Percentiles rank a stretch among this genome's conserved stretches.
These are phyloP conservation scores for Leptogaster cylindrica DNA, from an alignment of 2,888 invertebrate species.

Conservation along the genomic window DNA sequence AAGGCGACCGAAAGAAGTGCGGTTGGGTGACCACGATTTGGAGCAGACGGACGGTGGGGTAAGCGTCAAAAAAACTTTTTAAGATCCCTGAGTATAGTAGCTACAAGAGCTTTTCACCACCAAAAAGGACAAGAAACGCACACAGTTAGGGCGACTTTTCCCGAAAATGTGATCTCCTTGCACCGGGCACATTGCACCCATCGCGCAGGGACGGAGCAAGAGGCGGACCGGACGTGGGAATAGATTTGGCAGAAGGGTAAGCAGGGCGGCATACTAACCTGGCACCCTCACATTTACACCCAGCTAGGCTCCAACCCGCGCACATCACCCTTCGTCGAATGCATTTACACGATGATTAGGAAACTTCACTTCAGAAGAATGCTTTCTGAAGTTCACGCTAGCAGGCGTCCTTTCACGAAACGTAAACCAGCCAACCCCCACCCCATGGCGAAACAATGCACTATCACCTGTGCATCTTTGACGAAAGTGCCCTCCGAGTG, in stretches of 20 bases:
- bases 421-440: constrained; percentile 7
- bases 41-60: background rate
- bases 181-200: background rate
- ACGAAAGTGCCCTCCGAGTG: background rate
- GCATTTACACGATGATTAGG: constrained; percentile 3
- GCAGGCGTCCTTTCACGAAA: constrained; percentile 35
- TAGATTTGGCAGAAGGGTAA: too few species aligned
- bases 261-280: background rate
- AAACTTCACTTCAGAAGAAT: constrained; percentile 10
- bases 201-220: too few species aligned
- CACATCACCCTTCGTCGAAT: background rate
- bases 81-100: constrained; percentile 14
- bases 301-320: background rate
- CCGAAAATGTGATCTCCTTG: background rate
- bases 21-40: background rate
- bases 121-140: constrained; percentile 35
- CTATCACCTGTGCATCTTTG: background rate
- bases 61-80: constrained; percentile 25
- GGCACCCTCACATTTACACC: background rate
- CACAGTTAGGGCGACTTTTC: background rate
- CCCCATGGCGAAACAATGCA: background rate
- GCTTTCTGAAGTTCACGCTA: constrained; percentile 33
- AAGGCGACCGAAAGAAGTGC: background rate
- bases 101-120: constrained; percentile 30
- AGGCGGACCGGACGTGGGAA: too few species aligned